A percentile compares a stretch with the other conserved stretches of the same genome.
phyloP scores from a whole-genome alignment of 1,140 invertebrate species.

The Caerostris darwini region DNA sequence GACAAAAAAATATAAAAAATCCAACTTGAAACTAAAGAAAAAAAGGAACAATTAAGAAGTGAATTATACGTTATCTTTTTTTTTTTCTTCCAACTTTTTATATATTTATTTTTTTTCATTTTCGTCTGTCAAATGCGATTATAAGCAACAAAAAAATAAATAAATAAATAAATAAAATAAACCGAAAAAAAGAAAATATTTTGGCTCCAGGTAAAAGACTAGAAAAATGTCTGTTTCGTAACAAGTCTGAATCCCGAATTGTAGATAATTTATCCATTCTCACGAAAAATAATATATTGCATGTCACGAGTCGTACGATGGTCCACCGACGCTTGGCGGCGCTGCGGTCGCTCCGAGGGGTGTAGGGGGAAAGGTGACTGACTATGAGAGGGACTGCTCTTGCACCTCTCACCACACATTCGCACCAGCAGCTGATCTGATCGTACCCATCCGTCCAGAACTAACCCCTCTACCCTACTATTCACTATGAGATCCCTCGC shows the following conservation, averaged over 20 bases:
- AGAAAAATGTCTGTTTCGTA: constrained; percentile 45
- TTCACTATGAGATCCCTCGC: constrained; percentile 47
- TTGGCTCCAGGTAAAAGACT: constrained; percentile 32
- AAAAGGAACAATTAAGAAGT: not conserved
- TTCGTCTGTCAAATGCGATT: too few relatives aligned
- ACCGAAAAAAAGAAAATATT: constrained; percentile 3
- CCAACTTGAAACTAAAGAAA: not conserved
- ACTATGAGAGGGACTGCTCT: constrained; percentile 58
- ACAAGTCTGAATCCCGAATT: constrained; percentile 26
- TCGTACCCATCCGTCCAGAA: constrained; percentile 38
- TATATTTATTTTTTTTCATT: too few relatives aligned
- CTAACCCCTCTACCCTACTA: not conserved
- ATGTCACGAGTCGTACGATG: constrained; percentile 2
- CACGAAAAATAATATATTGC: constrained; percentile 42
- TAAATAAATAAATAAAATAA: not conserved
- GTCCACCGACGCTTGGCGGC: constrained; percentile 42
- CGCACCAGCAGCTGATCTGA: constrained; percentile 20
- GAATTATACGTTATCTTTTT: not conserved
- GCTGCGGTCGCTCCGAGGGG: not conserved
- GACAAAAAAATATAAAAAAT: too few relatives aligned
- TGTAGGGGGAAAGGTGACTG: constrained; percentile 31
- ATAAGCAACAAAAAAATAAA: not conserved
- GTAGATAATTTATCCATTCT: constrained; percentile 60
- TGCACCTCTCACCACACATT: constrained; percentile 3
- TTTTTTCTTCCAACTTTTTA: not conserved